Conservation (phyloP, 1,140 invertebrate genomes). For the Trissolcus basalis region DNA sequence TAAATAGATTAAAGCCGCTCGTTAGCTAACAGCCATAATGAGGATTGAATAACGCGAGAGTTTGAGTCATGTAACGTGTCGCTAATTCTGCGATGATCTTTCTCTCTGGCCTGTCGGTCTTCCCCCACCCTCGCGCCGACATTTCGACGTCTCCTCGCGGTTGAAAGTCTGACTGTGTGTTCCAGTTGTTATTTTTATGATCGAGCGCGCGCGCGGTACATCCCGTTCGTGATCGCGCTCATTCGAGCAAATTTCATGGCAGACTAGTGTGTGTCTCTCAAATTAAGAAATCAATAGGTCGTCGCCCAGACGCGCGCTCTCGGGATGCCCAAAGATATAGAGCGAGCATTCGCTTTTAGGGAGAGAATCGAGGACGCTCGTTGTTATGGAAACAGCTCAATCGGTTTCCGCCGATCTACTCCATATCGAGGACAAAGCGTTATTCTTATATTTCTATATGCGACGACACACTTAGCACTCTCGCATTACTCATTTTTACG, state of each 20-base stretch:
- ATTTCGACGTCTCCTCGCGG: conserved; percentile 30
- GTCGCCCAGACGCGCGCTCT: conserved; percentile 57
- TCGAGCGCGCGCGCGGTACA: conserved; percentile 33
- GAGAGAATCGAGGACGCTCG: conserved; percentile 60
- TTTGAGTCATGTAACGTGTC: conserved; percentile 39
- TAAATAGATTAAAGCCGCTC: conserved; percentile 10
- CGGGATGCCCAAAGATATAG: conserved; percentile 60
- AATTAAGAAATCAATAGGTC: conserved; percentile 62
- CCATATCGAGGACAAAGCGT: conserved; percentile 61
- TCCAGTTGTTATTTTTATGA: conserved; percentile 53
- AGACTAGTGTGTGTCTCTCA: conserved; percentile 30
- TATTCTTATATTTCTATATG: conserved; percentile 47
- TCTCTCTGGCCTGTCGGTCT: neutral
- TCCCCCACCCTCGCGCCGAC: neutral
- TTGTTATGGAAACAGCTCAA: conserved; percentile 62
- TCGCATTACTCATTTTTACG: conserved; percentile 45
- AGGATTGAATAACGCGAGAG: conserved; percentile 44
- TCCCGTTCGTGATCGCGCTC: conserved; percentile 53
- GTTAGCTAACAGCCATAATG: conserved; percentile 45
- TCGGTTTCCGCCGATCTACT: conserved; percentile 60
- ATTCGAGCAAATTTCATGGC: conserved; percentile 55
- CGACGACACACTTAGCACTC: conserved; percentile 50
- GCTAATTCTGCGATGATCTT: conserved; percentile 31
- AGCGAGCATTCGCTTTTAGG: conserved; percentile 60
- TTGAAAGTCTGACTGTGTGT: conserved; percentile 50